Base-by-base conservation (phyloP, 2,888 invertebrate genomes). In the Adelphocoris suturalis region DNA sequence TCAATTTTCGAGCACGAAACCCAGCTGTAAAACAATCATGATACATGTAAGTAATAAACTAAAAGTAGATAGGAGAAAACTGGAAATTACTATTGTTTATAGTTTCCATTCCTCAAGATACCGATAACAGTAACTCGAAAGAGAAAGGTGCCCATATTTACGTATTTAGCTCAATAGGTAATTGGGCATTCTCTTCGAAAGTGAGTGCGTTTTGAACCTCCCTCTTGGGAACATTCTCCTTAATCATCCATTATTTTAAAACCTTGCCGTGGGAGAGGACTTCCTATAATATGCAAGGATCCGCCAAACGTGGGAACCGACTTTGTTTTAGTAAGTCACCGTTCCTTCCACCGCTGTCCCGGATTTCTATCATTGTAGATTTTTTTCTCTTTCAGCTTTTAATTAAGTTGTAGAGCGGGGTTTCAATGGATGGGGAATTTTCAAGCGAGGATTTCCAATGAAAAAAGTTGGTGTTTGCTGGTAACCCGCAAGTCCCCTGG, bases 231-330 rank as follows among this genome's bases (percentile, higher is more conserved):
- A 52, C 16, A 14, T 52, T 52, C 52, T 23, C 16, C 52, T 52
- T 52, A 52, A 52, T 68, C 68, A 68, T 68, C 68, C 68, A 68
- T 68, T 68, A 68, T 68, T 68, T 68, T 68, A 68, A 68, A 19
- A 23, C 23, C 68, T 68, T 23, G 68, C 68, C 68, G 68, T 68
- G 68, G 68, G 68, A 68, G 68, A 68, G 68, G 5, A 68, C 68
- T 23, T 68, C 68, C 27, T 68, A 68, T 68, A 68, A 68, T 57
- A 57, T 68, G 61, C 61, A 61, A 16, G 61, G 61, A 61, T 61
- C 68, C 23, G 23, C 68, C 23, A 68, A 68, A 68, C 68, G 68
- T 68, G 68, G 27, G 68, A 68, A 68, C 23, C 23, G 23, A 27
- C 68, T 23, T 68, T 68, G 68, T 68, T 68, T 68, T 68, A 68